A percentile compares a stretch with the other conserved stretches of the same genome.
phyloP scores from a whole-genome alignment of 2,113 vertebrate genomes.

The Perccottus glenii region DNA sequence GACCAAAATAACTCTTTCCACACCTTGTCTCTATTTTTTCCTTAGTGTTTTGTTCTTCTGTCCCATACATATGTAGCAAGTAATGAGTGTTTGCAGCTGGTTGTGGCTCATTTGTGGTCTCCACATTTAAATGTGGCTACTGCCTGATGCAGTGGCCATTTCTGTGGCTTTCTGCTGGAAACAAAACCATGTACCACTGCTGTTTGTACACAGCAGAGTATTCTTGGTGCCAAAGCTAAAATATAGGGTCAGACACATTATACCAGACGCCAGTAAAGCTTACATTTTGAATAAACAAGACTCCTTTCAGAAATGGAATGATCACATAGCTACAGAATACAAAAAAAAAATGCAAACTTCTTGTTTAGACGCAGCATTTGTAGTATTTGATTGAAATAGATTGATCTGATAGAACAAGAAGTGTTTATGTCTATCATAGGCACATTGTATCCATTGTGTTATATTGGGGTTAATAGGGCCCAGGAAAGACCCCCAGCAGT shows the following conservation, averaged over 20 bases:
- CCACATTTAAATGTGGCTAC: background rate
- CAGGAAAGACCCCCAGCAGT: slow-evolving; percentile 10
- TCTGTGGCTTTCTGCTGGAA: slow-evolving; percentile 8
- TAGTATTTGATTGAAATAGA: slow-evolving; percentile 3
- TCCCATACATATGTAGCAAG: too few relatives aligned
- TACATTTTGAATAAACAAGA: slow-evolving; percentile 15
- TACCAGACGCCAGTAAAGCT: slow-evolving; percentile 1
- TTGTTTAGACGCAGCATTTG: slow-evolving; percentile 1
- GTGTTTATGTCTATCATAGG: slow-evolving; percentile 45
- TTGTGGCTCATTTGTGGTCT: slow-evolving; percentile 9
- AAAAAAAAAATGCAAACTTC: slow-evolving; percentile 31
- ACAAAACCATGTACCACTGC: slow-evolving; percentile 9
- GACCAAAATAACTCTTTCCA: background rate
- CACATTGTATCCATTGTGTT: slow-evolving; percentile 27
- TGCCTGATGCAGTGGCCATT: slow-evolving; percentile 10
- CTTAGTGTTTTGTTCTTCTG: too few relatives aligned
- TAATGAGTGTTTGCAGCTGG: background rate
- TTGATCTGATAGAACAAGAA: slow-evolving; percentile 15
- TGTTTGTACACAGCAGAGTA: slow-evolving; percentile 28
- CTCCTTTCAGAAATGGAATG: slow-evolving; percentile 18
- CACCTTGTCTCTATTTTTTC: too few relatives aligned
- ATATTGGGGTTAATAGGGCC: slow-evolving; percentile 19
- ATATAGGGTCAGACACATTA: background rate
- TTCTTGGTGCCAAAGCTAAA: slow-evolving; percentile 13
- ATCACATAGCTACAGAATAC: slow-evolving; percentile 25